Base-by-base conservation (phyloP, 1,140 invertebrate genomes). In the Aphaenogaster floridana region DNA sequence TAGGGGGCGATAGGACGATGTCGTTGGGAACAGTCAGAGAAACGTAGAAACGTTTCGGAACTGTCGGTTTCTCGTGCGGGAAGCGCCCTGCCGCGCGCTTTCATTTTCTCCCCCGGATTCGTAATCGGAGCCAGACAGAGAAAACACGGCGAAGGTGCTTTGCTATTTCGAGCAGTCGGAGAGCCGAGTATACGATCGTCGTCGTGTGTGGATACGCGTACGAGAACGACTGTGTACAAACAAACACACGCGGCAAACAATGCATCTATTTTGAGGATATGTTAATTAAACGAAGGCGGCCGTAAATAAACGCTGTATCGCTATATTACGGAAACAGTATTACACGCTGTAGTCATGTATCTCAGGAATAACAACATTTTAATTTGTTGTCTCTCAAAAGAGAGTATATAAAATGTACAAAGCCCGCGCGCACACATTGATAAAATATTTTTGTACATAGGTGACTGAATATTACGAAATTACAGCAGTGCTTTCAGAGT, bases 21-120 rank as follows among this genome's bases (percentile, higher is more conserved):
- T 83, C 52, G 80, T 76, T 50, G 54, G 54, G 15, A 81, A 57
- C 54, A 86, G 78, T 86, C 85, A 66, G 21, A 66, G 6, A 86
- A 66, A 66, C 17, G 45, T 52, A 11, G 64, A 81, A 81, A 71
- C 39, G 17, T 28, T 81, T 71, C 42, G 54, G 11, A 45, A 74
- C 68, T 48, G 68, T 76, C 80, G 34, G 15, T 8, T 13, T 48
- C 11, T 83, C 52, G 68, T 28, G 34, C 28, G 52, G 36, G 7
- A 52, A 28, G 28, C 79, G 50, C 7, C 48, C 28, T 45, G 42
- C 17, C 50, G 52, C 28, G 28, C 54, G 68, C 34, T 84, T 84
- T 84, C 80, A 84, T 84, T 84, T 84, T 84, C 80, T 84, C 69
- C n/a, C 28, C 28, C n/a, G 54, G 69, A 84, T 76, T 84, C 80